A percentile compares a stretch with the other conserved stretches of the same genome.
These are phyloP conservation scores for Montipora capitata DNA, from an alignment of 92 coral and sea anemone species.

Conservation along the genomic window DNA sequence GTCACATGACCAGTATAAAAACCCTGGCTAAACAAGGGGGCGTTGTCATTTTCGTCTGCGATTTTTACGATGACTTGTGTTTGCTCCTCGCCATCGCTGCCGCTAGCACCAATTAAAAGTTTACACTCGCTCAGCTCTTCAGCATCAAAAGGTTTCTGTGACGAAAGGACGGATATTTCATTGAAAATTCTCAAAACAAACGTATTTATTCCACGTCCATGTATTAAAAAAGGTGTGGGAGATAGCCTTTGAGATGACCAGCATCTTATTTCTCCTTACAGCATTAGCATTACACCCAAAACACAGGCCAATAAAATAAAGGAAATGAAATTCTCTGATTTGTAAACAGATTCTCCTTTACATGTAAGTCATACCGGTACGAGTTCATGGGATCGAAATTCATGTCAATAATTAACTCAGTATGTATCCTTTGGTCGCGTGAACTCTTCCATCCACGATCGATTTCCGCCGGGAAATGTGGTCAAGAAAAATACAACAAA, in stretches of 20 bases:
- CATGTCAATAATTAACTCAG: too few species aligned
- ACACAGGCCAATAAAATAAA: too few species aligned
- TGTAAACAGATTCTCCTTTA: too few species aligned
- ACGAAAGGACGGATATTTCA: not conserved
- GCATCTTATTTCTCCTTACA: too few species aligned
- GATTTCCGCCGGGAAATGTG: not conserved
- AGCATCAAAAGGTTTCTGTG: conserved; percentile 88
- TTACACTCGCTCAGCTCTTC: conserved; percentile 85
- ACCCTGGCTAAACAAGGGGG: conserved; percentile 77
- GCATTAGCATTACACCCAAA: too few species aligned
- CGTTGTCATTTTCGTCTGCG: conserved; percentile 89
- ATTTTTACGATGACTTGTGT: conserved; percentile 78
- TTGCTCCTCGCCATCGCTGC: conserved; percentile 83
- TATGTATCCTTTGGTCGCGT: too few species aligned
- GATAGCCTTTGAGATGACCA: too few species aligned
- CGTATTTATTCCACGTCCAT: not conserved
- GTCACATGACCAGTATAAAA: conserved; percentile 81
- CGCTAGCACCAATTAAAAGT: conserved; percentile 76
- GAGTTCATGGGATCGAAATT: too few species aligned
- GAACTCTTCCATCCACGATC: too few species aligned
- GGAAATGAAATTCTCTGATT: too few species aligned
- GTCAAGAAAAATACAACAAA: not conserved
- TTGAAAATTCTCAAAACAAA: not conserved
- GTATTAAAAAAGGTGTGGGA: too few species aligned
- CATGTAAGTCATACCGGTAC: too few species aligned